These are phyloP conservation scores for Athalia cordata DNA, from an alignment of 2,888 invertebrate genomes.

Conservation along the genomic window DNA sequence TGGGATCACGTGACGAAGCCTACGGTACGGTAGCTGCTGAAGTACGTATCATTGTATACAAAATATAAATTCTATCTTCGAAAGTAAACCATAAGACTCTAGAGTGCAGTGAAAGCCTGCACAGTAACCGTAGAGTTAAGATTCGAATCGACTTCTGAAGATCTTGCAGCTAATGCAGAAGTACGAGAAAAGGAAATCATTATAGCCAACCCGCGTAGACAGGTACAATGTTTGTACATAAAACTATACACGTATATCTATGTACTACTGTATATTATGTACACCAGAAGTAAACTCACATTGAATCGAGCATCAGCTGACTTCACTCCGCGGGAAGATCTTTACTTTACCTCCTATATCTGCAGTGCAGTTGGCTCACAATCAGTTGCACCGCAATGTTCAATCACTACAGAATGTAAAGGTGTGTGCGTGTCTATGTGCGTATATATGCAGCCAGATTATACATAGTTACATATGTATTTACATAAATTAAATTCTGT, in stretches of 20 bases:
- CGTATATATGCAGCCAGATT: not conserved
- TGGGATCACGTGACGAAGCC: too few relatives aligned
- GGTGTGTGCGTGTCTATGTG: not conserved
- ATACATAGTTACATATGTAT: not conserved
- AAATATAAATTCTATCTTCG: not conserved
- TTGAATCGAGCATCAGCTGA: too few relatives aligned
- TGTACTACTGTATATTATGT: too few relatives aligned
- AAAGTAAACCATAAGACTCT: not conserved
- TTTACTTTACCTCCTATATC: too few relatives aligned
- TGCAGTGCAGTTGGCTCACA: too few relatives aligned
- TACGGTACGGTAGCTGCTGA: not conserved
- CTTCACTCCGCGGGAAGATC: too few relatives aligned
- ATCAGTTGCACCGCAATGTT: too few relatives aligned
- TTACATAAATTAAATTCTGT: too few relatives aligned
- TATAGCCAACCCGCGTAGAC: not conserved
- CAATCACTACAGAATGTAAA: not conserved
- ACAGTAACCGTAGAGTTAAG: too few relatives aligned
- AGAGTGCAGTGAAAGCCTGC: constrained; percentile 13
- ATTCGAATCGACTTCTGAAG: not conserved
- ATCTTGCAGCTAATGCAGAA: constrained; percentile 22
- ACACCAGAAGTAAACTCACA: too few relatives aligned
- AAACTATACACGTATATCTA: too few relatives aligned
- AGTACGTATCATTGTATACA: not conserved
- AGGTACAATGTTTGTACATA: too few relatives aligned
- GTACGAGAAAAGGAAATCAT: constrained; percentile 23